phyloP scores from a whole-genome alignment of 2,888 invertebrate species.

The Caenorhabditis uteleia region DNA sequence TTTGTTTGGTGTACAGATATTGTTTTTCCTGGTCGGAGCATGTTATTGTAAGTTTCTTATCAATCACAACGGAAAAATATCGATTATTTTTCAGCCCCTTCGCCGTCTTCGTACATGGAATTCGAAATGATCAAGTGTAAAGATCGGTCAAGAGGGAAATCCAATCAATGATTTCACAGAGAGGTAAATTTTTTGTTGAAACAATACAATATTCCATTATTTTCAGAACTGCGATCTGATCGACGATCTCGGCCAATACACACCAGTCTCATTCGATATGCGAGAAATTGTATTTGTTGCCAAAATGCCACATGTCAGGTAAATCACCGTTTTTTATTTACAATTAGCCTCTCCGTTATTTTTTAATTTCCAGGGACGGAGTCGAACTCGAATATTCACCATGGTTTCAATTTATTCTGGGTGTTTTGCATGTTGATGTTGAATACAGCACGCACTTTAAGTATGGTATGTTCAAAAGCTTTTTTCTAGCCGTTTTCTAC shows the following conservation, averaged over 20 bases:
- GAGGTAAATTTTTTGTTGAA: conserved; percentile 25
- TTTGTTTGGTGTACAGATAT: conserved; percentile 82
- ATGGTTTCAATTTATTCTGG: conserved; percentile 96
- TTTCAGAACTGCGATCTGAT: conserved; percentile 73
- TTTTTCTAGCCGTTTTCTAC: background rate
- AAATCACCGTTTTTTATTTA: too few species aligned
- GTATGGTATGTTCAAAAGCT: conserved; percentile 33
- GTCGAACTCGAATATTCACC: conserved; percentile 85
- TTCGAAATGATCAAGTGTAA: conserved; percentile 62
- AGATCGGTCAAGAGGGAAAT: conserved; percentile 48
- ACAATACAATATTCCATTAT: too few species aligned
- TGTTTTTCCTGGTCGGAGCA: conserved; percentile 88
- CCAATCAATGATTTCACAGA: conserved; percentile 60
- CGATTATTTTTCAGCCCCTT: conserved; percentile 65
- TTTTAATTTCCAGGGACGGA: conserved; percentile 79
- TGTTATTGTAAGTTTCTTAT: conserved; percentile 73
- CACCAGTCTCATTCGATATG: conserved; percentile 65
- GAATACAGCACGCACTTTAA: conserved; percentile 70
- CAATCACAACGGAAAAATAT: background rate
- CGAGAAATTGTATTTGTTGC: conserved; percentile 81
- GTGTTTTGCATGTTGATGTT: conserved; percentile 86
- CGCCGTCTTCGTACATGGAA: conserved; percentile 67
- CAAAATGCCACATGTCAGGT: conserved; percentile 90
- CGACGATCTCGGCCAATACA: conserved; percentile 72
- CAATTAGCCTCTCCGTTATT: too few species aligned